These are phyloP conservation scores for Mohoua ochrocephala DNA, from an alignment of 2,113 vertebrate genomes.

Conservation along the genomic window DNA sequence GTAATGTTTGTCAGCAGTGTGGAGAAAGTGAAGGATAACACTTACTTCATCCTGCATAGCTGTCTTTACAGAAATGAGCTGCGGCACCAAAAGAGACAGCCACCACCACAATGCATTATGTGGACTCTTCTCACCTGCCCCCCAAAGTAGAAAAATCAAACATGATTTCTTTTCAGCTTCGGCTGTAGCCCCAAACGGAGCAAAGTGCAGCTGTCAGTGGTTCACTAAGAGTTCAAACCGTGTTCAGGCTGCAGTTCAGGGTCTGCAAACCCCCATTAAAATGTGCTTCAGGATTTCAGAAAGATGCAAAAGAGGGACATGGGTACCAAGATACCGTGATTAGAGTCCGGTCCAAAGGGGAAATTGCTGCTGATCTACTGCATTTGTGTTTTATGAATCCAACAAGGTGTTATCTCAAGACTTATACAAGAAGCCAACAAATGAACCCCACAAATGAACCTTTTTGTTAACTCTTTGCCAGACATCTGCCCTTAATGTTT, in stretches of 20 bases:
- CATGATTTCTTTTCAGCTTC: slow-evolving; percentile 33
- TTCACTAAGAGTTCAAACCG: slow-evolving; percentile 4
- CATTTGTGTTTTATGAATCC: neutral
- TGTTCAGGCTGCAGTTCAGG: neutral
- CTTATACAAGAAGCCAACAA: neutral
- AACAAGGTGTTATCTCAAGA: neutral
- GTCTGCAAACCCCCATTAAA: neutral
- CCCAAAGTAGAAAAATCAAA: slow-evolving; percentile 45
- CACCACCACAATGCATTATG: neutral
- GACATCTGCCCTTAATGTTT: neutral
- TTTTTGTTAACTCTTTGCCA: neutral
- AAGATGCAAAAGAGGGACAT: neutral
- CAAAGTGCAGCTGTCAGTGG: slow-evolving; percentile 4
- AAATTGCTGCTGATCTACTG: neutral
- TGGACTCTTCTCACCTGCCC: neutral
- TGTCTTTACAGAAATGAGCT: slow-evolving; percentile 1
- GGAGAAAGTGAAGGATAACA: neutral
- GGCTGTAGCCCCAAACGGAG: neutral
- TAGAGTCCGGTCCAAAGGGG: neutral
- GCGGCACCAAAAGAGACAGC: neutral
- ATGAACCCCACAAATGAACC: neutral
- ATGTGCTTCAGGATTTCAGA: neutral
- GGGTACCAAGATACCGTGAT: neutral
- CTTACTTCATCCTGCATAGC: slow-evolving; percentile 22
- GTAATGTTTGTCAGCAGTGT: neutral